phyloP scores from a whole-genome alignment of 2,888 invertebrate genomes.

The Parochlus steinenii region DNA sequence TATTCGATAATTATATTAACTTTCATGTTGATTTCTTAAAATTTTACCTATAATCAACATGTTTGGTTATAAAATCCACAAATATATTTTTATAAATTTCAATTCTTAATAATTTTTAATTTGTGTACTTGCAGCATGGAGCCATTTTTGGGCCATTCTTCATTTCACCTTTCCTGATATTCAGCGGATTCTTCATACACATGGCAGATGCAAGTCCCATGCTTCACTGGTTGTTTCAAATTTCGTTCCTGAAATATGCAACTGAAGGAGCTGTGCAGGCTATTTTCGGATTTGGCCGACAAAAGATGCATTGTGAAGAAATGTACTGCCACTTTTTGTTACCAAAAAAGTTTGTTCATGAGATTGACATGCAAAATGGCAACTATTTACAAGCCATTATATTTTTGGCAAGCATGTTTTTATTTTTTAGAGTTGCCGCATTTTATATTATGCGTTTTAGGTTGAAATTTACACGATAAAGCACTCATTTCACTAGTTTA shows the following conservation, averaged over 20 bases:
- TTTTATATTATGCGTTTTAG: constrained; percentile 50
- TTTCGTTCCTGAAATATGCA: constrained; percentile 78
- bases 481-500: too few species aligned
- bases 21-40: neutral
- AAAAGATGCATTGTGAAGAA: constrained; percentile 52
- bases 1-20: constrained; percentile 4
- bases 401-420: constrained; percentile 45
- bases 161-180: constrained; percentile 73
- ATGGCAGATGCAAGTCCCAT: constrained; percentile 61
- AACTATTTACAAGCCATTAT: constrained; percentile 47
- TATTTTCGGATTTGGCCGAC: constrained; percentile 66
- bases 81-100: constrained; percentile 2
- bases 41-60: neutral
- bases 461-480: too few species aligned
- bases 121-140: constrained; percentile 49
- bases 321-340: constrained; percentile 58
- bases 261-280: constrained; percentile 68
- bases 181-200: constrained; percentile 85
- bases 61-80: constrained; percentile 7
- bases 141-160: constrained; percentile 79
- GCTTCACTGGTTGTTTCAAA: constrained; percentile 71
- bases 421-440: constrained; percentile 43
- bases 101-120: constrained; percentile 1
- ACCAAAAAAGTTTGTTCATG: constrained; percentile 55
- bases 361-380: constrained; percentile 50